phyloP scores from a whole-genome alignment of 2,888 invertebrate genomes.

The Bibio marci region DNA sequence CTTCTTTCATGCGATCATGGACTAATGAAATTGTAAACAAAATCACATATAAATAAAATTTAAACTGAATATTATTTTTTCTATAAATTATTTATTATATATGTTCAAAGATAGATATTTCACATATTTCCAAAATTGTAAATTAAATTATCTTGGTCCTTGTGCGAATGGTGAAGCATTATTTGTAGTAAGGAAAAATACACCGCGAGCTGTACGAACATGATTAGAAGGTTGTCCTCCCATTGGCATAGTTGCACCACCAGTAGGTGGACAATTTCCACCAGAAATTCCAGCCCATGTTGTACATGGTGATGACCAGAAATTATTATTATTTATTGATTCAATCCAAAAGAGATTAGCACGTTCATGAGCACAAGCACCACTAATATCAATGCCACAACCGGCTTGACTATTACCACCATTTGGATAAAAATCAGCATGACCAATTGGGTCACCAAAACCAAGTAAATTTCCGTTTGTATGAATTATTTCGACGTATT shows the following conservation, averaged over 20 bases:
- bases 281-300: conserved; percentile 14
- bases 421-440: conserved; percentile 28
- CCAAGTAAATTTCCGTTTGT: conserved; percentile 24
- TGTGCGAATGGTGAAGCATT: background rate
- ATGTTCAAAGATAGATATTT: too few species aligned
- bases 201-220: background rate
- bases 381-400: conserved; percentile 26
- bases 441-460: conserved; percentile 20
- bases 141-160: too few species aligned
- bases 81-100: too few species aligned
- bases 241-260: conserved; percentile 4
- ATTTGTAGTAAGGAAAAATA: background rate
- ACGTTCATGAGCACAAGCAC: conserved; percentile 29
- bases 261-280: background rate
- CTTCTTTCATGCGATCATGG: too few species aligned
- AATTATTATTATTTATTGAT: conserved; percentile 21
- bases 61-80: too few species aligned
- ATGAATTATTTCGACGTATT: conserved; percentile 26
- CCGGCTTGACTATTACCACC: conserved; percentile 34
- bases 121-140: too few species aligned
- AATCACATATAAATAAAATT: too few species aligned
- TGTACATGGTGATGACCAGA: conserved; percentile 17
- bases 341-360: conserved; percentile 29
- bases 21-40: too few species aligned
- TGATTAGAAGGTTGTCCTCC: conserved; percentile 8